phyloP scores from a whole-genome alignment of 2,888 invertebrate species.

The Ceramica pisi region DNA sequence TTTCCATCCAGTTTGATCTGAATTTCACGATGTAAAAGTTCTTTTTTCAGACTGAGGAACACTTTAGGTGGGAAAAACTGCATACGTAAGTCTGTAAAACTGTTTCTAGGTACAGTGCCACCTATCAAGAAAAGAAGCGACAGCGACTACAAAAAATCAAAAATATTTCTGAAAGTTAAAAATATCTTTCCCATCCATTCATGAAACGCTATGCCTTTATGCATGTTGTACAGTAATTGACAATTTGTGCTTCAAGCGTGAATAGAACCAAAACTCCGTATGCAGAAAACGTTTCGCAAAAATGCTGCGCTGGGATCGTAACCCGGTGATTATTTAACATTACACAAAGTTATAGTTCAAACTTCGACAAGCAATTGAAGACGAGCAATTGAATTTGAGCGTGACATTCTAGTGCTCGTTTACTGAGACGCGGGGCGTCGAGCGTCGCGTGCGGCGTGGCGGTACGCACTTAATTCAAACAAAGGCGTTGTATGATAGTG shows the following conservation, averaged over 20 bases:
- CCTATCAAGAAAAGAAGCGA: too few species aligned
- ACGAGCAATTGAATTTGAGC: slow-evolving; percentile 61
- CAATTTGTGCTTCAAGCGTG: slow-evolving; percentile 24
- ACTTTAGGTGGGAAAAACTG: too few species aligned
- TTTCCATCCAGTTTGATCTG: background rate
- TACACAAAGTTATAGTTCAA: slow-evolving; percentile 53
- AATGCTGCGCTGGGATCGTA: slow-evolving; percentile 25
- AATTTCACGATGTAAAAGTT: background rate
- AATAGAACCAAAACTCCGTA: slow-evolving; percentile 43
- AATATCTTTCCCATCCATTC: background rate
- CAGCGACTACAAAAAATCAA: background rate
- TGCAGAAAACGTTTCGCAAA: slow-evolving; percentile 47
- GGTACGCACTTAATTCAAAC: too few species aligned
- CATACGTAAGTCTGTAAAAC: too few species aligned
- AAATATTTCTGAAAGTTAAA: background rate
- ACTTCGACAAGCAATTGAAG: slow-evolving; percentile 59
- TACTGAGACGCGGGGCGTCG: too few species aligned
- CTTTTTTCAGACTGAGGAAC: too few species aligned
- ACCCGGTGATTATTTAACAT: slow-evolving; percentile 50
- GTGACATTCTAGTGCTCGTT: slow-evolving; percentile 68
- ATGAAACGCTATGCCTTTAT: slow-evolving; percentile 1
- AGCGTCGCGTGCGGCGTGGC: too few species aligned
- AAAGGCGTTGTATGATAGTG: too few species aligned
- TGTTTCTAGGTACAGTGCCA: too few species aligned
- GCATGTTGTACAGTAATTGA: slow-evolving; percentile 18